A percentile compares a stretch with the other conserved stretches of the same genome.
Evolutionary conservation across 2,797 vertebrate species (phyloP).

Genomic region (Protosalanx chinensis): DNA sequence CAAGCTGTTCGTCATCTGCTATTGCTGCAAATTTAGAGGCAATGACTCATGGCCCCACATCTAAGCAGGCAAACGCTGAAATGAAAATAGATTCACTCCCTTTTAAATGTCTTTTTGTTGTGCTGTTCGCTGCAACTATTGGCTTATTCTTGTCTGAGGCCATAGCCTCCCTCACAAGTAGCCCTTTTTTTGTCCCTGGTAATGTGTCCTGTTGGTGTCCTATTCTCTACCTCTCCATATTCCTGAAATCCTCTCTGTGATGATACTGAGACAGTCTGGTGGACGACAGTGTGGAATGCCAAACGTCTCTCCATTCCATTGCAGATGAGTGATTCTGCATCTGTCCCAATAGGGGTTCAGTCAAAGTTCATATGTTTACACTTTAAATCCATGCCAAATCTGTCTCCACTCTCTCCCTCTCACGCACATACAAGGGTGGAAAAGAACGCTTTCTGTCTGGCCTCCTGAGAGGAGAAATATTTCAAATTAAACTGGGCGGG

Average conservation of each 20-base stretch:
- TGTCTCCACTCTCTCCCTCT: background rate
- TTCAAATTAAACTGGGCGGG: background rate
- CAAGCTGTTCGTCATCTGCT: slow-evolving; percentile 44
- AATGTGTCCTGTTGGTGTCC: slow-evolving; percentile 24
- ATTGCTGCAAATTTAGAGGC: slow-evolving; percentile 27
- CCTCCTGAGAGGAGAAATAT: background rate
- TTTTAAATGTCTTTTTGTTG: slow-evolving; percentile 12
- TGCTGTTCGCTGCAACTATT: slow-evolving; percentile 12
- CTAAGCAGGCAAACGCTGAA: slow-evolving; percentile 12
- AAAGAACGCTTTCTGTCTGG: background rate
- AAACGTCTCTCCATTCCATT: background rate
- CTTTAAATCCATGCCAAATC: background rate
- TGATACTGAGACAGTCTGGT: slow-evolving; percentile 38
- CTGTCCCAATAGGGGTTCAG: slow-evolving; percentile 31
- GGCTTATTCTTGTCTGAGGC: slow-evolving; percentile 1
- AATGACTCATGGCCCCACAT: slow-evolving; percentile 35
- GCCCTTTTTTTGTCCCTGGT: background rate
- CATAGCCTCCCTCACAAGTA: background rate
- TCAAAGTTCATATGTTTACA: slow-evolving; percentile 37
- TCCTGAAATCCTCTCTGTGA: slow-evolving; percentile 37
- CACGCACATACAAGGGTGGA: background rate
- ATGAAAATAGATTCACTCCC: slow-evolving; percentile 31
- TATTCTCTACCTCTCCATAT: slow-evolving; percentile 17
- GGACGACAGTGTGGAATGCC: background rate
- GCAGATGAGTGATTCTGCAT: background rate